Evolutionary conservation across 2,113 vertebrate species (phyloP).

Genomic region (Pseudopipra pipra): DNA sequence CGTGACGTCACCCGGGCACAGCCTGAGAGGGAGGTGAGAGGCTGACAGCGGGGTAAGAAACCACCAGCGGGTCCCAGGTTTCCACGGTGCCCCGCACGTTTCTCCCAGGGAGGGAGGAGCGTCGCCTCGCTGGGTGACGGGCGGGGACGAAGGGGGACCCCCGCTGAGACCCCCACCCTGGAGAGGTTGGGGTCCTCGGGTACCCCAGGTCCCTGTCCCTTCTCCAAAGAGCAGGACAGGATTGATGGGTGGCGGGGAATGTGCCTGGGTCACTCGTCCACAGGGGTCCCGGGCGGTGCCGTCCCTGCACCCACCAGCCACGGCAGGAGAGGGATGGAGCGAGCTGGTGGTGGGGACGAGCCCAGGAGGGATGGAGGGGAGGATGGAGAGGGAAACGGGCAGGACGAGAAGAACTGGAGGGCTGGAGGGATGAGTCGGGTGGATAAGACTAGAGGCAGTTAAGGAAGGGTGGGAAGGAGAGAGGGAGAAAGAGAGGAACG

Average conservation of each 20-base stretch:
- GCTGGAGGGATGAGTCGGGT: background rate
- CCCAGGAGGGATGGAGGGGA: no score
- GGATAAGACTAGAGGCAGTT: background rate
- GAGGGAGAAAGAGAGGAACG: background rate
- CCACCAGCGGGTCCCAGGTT: rapidly evolving
- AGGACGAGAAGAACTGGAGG: background rate
- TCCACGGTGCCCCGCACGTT: background rate
- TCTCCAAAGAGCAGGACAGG: no score
- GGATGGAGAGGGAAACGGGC: background rate
- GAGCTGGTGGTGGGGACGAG: background rate
- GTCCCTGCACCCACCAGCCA: no score
- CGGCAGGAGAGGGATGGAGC: no score
- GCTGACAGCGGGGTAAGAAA: background rate
- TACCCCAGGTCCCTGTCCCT: no score
- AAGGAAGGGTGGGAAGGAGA: background rate
- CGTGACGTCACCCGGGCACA: background rate
- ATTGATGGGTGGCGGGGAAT: background rate
- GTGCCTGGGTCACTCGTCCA: background rate
- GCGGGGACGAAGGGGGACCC: rapidly evolving
- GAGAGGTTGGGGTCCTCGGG: background rate
- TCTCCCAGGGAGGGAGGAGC: background rate
- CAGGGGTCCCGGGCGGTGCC: background rate
- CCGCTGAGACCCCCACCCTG: background rate
- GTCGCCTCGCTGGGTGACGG: no score
- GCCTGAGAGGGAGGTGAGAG: no score